phyloP scores from a whole-genome alignment of 2,888 invertebrate species.

The Miltochrista miniata region DNA sequence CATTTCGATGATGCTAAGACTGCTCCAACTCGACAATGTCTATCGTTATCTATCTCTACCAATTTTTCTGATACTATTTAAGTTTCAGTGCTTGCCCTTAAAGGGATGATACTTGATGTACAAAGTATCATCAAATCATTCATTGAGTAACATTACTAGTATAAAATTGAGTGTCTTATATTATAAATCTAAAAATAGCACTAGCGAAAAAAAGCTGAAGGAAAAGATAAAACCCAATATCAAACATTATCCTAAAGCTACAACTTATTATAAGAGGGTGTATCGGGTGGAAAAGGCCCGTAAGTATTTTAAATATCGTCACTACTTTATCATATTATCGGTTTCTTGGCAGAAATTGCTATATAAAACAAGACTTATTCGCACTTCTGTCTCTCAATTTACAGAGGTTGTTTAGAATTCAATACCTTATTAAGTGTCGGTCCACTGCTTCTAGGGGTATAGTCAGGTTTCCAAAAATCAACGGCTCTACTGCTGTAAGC shows the following conservation, averaged over 20 bases:
- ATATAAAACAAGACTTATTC: neutral
- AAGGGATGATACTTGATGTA: too few species aligned
- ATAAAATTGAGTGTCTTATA: neutral
- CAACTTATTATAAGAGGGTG: conserved; percentile 2
- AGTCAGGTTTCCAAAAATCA: too few species aligned
- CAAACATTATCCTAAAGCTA: conserved; percentile 4
- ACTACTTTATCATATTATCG: neutral
- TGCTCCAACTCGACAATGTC: too few species aligned
- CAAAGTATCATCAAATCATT: too few species aligned
- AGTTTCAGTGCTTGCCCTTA: too few species aligned
- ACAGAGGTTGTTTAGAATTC: conserved; percentile 7
- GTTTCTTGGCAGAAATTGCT: neutral
- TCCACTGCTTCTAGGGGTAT: too few species aligned
- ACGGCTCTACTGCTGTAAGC: too few species aligned
- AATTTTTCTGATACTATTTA: too few species aligned
- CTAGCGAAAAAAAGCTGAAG: neutral
- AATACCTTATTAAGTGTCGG: too few species aligned
- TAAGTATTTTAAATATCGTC: neutral
- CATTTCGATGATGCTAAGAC: too few species aligned
- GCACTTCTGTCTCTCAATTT: neutral
- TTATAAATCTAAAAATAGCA: neutral
- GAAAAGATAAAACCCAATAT: neutral
- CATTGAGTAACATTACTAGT: too few species aligned
- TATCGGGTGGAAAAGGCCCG: neutral
- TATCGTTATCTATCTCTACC: too few species aligned